phyloP scores from a whole-genome alignment of 2,888 invertebrate species.

The Synergus itoensis region DNA sequence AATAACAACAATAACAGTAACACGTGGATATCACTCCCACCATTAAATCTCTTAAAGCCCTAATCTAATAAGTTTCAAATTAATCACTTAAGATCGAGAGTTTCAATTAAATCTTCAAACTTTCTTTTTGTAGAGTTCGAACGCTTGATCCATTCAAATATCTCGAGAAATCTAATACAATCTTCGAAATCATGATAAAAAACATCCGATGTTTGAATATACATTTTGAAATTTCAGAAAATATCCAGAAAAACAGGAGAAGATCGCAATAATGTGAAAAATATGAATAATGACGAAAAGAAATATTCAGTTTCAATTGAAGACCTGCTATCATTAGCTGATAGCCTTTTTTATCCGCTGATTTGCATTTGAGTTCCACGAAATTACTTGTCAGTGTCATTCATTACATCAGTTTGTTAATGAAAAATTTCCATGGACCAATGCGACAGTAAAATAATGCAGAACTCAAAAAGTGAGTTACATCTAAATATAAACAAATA shows the following conservation, averaged over 20 bases:
- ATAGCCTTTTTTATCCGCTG: background rate
- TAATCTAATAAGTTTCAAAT: background rate
- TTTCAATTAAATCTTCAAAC: background rate
- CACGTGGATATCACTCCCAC: slow-evolving; percentile 67
- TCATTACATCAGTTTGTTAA: slow-evolving; percentile 2
- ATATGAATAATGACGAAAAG: background rate
- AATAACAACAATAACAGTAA: slow-evolving; percentile 70
- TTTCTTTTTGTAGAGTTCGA: background rate
- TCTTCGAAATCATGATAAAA: background rate
- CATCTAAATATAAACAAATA: too few relatives aligned
- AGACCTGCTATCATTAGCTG: background rate
- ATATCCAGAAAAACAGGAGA: background rate
- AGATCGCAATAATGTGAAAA: background rate
- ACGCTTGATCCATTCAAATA: background rate
- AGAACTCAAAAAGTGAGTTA: too few relatives aligned
- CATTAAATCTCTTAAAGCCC: background rate
- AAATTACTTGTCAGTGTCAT: background rate
- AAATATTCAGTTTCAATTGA: background rate
- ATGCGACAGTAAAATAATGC: background rate
- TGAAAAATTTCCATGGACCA: background rate
- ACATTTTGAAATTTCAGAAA: background rate
- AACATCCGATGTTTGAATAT: background rate
- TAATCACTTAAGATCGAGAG: background rate
- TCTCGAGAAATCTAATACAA: background rate
- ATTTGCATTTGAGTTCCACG: background rate